Conservation (phyloP, 2,113 vertebrate genomes). For the Stercorarius parasiticus region DNA sequence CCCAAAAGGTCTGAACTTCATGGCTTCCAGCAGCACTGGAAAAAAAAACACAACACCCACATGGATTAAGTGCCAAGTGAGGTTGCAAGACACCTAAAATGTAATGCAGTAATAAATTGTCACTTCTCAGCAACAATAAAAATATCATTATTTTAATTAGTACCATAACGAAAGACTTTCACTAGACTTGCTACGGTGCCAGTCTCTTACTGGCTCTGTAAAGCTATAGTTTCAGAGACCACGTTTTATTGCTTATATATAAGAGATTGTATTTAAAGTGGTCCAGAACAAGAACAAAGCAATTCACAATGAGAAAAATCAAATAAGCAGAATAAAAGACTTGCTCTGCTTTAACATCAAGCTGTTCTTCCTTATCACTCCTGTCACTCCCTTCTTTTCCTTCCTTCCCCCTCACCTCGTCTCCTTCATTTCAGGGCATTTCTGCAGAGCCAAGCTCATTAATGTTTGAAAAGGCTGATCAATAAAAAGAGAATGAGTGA, state of each 20-base stretch:
- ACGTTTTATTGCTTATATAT: not conserved
- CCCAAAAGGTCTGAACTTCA: not conserved
- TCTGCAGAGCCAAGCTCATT: conserved; percentile 71
- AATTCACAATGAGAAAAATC: conserved; percentile 22
- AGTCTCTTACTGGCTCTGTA: conserved; percentile 41
- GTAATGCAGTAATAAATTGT: not conserved
- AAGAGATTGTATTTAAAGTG: conserved; percentile 48
- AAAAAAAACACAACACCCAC: not conserved
- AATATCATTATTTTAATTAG: conserved; percentile 70
- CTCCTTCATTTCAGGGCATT: conserved; percentile 22
- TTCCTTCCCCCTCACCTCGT: not conserved
- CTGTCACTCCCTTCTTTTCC: not conserved
- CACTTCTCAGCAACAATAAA: conserved; percentile 64
- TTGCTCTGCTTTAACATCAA: conserved; percentile 15
- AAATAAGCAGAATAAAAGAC: conserved; percentile 15
- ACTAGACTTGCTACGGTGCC: conserved; percentile 48
- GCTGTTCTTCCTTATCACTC: not conserved
- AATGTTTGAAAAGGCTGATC: conserved; percentile 79
- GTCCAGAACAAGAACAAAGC: conserved; percentile 48
- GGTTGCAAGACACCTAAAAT: conserved; percentile 31
- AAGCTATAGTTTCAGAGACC: conserved; percentile 29
- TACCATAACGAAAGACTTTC: conserved; percentile 34
- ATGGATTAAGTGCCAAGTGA: conserved; percentile 3
- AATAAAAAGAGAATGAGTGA: conserved; percentile 72
- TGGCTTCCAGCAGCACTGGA: not conserved